A percentile compares a stretch with the other conserved stretches of the same genome.
These are phyloP conservation scores for Discoglossus pictus DNA, from an alignment of 2,797 vertebrate species.

Conservation along the genomic window DNA sequence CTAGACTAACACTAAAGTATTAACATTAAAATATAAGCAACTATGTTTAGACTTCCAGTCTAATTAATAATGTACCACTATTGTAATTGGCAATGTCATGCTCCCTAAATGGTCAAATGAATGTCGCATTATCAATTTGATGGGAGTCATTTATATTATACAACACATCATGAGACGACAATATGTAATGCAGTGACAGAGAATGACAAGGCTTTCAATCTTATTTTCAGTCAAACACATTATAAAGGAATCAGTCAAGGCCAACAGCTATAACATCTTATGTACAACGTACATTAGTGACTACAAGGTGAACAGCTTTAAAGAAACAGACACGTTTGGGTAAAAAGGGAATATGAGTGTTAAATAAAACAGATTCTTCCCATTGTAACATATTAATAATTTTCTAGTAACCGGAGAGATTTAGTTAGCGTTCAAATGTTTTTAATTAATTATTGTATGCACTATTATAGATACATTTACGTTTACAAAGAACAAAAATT, in stretches of 20 bases:
- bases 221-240: constrained; percentile 64
- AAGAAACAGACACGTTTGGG: background rate
- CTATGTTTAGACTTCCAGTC: constrained; percentile 67
- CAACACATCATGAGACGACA: constrained; percentile 68
- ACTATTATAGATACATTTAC: no score
- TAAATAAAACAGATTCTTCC: no score
- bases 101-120: constrained; percentile 69
- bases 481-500: no score
- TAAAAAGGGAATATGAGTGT: no score
- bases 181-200: constrained; percentile 61
- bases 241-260: constrained; percentile 68
- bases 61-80: no score
- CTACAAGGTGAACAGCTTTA: constrained; percentile 39
- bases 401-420: no score
- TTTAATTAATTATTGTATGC: no score
- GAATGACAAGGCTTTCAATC: constrained; percentile 67
- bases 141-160: constrained; percentile 71
- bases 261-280: constrained; percentile 59
- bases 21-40: no score
- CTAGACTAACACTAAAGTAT: no score
- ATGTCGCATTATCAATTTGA: constrained; percentile 71
- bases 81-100: constrained; percentile 66
- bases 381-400: no score
- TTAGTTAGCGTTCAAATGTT: no score
- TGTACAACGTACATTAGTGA: constrained; percentile 59